phyloP scores from a whole-genome alignment of 2,797 vertebrate genomes.

The Halcyon leucocephala region DNA sequence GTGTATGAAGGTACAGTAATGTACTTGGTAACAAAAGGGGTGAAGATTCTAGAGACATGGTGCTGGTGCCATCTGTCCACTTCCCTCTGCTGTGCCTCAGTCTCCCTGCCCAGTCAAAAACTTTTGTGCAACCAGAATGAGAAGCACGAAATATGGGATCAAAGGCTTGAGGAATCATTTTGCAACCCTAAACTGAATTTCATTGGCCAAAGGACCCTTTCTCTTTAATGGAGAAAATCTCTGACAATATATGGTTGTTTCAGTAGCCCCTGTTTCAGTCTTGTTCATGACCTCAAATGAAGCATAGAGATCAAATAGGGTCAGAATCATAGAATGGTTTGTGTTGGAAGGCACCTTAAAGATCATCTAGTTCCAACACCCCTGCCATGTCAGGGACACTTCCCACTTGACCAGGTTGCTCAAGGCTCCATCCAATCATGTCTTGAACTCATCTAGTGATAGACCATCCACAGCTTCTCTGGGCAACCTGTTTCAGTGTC shows the following conservation, averaged over 20 bases:
- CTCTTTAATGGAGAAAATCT: neutral
- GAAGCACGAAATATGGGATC: neutral
- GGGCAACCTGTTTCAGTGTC: too few species aligned
- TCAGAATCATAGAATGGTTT: neutral
- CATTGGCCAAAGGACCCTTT: neutral
- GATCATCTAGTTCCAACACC: too few species aligned
- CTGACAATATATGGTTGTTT: neutral
- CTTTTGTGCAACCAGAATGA: neutral
- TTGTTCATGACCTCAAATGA: neutral
- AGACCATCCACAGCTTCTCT: too few species aligned
- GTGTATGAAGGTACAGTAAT: neutral
- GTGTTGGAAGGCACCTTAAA: too few species aligned
- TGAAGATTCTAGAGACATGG: neutral
- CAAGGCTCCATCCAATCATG: too few species aligned
- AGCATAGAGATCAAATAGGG: neutral
- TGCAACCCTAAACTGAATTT: neutral
- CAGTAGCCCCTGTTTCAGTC: neutral
- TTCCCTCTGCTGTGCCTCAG: neutral
- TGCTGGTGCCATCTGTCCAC: neutral
- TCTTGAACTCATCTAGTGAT: too few species aligned
- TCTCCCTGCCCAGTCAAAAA: neutral
- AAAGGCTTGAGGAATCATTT: neutral
- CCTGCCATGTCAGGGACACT: too few species aligned
- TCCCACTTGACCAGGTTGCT: too few species aligned
- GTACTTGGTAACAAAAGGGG: accelerated